Base-by-base conservation (phyloP, 2,888 invertebrate genomes). In the Diarsia brunnea region DNA sequence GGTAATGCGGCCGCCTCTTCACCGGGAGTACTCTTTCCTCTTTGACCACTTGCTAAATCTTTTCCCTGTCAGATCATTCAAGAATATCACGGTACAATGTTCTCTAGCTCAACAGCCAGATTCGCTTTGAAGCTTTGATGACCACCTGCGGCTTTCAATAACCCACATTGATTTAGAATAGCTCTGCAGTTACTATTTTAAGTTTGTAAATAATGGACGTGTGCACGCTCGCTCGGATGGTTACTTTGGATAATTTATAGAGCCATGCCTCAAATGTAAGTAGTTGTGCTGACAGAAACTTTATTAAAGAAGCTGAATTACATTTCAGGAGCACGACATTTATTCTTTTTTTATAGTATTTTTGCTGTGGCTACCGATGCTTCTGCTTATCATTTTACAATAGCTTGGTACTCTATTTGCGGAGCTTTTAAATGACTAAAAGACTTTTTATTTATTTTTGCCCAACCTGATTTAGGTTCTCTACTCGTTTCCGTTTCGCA, bases 41-140 rank as follows among this genome's bases (percentile, higher is more conserved):
- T 91, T 88, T 90, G 91, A 90, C 92, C 92, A 92, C 87, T 93
- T 91, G 90, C 90, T 92, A 92, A 93, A 94, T 92, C 91, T 92
- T 91, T 93, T 90, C 87, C 87, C 90, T 90, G 91, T 91, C 92
- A 90, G 90, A 92, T 91, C 89, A 90, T 82, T 87, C 87, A 80
- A 82, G 87, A 89, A 88, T 88, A 85, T 86, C 83, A 82, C 74
- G 82, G 84, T 86, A 88, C 88, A 90, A 89, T 85, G 87, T 87
- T 88, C 85, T 84, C 78, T 84, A 75, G 77, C 88, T 89, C 90
- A 91, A 86, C 88, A 88, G 81, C 75, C 83, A 85, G 84, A 89
- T 88, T 81, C 87, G 86, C 91, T 90, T 91, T 90, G 89, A 91
- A 90, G 91, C 89, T 88, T 86, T 87, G 87, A 89, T 88, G 87